These are phyloP conservation scores for Simalia tracyae DNA, from an alignment of 2,797 vertebrate species.

Conservation along the genomic window DNA sequence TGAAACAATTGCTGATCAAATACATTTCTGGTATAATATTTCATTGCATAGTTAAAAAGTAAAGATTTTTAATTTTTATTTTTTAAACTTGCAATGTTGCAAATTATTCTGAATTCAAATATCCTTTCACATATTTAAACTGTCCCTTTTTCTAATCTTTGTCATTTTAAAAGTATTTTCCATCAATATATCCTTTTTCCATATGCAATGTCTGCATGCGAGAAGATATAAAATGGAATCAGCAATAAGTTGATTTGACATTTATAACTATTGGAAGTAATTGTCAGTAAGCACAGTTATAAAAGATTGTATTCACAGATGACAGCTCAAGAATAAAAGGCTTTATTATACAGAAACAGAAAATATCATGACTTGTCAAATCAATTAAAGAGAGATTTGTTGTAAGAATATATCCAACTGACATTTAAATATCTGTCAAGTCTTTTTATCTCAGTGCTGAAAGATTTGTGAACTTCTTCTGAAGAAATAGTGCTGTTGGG, in stretches of 20 bases:
- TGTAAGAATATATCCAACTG: background rate
- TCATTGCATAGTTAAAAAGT: background rate
- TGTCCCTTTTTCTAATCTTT: background rate
- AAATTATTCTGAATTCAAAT: background rate
- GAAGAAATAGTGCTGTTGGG: background rate
- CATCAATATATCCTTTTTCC: background rate
- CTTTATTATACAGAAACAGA: background rate
- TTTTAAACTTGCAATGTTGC: background rate
- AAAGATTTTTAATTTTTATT: background rate
- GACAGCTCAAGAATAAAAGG: background rate
- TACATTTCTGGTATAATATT: background rate
- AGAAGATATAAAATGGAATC: background rate
- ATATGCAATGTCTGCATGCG: background rate
- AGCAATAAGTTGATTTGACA: background rate
- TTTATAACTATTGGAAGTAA: slow-evolving; percentile 7
- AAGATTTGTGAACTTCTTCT: no score
- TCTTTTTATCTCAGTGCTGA: background rate
- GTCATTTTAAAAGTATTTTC: background rate
- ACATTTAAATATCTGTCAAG: background rate
- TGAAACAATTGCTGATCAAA: background rate
- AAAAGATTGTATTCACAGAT: background rate
- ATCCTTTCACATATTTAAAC: background rate
- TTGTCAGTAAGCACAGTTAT: slow-evolving; percentile 1
- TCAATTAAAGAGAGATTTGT: background rate
- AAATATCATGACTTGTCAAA: background rate